A percentile compares a stretch with the other conserved stretches of the same genome.
Conservation (phyloP, 1,140 invertebrate species). For the Andricus grossulariae region DNA sequence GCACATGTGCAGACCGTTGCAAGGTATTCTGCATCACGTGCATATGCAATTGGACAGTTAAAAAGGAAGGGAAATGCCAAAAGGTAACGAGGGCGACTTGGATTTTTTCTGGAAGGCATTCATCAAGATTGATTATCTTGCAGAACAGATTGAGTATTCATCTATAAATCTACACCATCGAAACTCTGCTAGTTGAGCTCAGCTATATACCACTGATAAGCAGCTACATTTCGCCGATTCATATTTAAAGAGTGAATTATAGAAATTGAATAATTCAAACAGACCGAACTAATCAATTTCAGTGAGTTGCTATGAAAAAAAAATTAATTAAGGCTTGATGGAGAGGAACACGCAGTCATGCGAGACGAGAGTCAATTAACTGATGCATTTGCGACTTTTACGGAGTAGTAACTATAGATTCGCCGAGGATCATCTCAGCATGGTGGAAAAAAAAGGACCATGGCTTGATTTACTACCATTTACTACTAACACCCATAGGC, state of each 20-base stretch:
- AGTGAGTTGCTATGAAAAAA: not conserved
- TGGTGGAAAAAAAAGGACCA: conserved; percentile 60
- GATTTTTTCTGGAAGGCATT: too few species aligned
- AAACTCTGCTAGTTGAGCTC: too few species aligned
- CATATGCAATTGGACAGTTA: not conserved
- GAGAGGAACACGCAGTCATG: not conserved
- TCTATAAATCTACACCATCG: too few species aligned
- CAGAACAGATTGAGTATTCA: too few species aligned
- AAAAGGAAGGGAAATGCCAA: not conserved
- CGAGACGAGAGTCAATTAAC: not conserved
- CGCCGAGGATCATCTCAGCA: conserved; percentile 1
- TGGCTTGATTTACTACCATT: conserved; percentile 65
- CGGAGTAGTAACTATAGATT: not conserved
- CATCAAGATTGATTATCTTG: too few species aligned
- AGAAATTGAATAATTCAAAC: too few species aligned
- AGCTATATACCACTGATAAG: too few species aligned
- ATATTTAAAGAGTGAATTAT: too few species aligned
- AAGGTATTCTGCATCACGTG: not conserved
- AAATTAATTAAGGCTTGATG: not conserved
- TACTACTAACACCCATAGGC: conserved; percentile 61
- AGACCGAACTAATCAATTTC: not conserved
- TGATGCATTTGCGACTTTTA: conserved; percentile 7
- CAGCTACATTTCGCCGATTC: too few species aligned
- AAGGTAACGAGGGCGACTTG: too few species aligned
- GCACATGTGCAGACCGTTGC: conserved; percentile 16